Conservation (phyloP, 2,888 invertebrate genomes). For the Tigriopus californicus region DNA sequence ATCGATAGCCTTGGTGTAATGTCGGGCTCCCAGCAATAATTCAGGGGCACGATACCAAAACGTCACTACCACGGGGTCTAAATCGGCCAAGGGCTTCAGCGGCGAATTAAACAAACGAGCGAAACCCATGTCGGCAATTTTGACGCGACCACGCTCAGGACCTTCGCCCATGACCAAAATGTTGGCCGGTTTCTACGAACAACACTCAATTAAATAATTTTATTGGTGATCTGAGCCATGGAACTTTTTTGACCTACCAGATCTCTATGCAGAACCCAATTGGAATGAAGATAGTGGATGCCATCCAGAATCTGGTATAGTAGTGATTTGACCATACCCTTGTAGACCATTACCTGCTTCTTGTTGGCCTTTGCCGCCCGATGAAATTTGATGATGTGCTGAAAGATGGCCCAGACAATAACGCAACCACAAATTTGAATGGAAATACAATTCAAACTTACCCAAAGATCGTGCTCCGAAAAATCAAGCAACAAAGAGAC, state of each 20-base stretch:
- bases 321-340: conserved; percentile 92
- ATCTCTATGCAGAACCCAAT: conserved; percentile 96
- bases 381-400: conserved; percentile 96
- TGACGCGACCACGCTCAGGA: conserved; percentile 81
- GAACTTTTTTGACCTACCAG: conserved; percentile 39
- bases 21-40: conserved; percentile 73
- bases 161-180: conserved; percentile 99
- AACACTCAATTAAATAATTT: neutral
- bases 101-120: conserved; percentile 94
- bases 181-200: conserved; percentile 68
- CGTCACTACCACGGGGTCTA: conserved; percentile 98
- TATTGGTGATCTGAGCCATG: neutral
- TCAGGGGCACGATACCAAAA: conserved; percentile 99
- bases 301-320: conserved; percentile 95
- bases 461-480: conserved; percentile 97
- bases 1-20: conserved; percentile 96
- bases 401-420: conserved; percentile 21
- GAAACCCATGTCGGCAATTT: conserved; percentile 99
- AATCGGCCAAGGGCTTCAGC: conserved; percentile 84
- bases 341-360: conserved; percentile 84
- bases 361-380: conserved; percentile 93
- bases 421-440: neutral
- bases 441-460: conserved; percentile 23
- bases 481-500: conserved; percentile 95
- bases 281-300: conserved; percentile 94